Evolutionary conservation across 1,140 invertebrate genomes (phyloP), one percentile per base, ranked within the genome.

Genomic region (Euwallacea similis): DNA sequence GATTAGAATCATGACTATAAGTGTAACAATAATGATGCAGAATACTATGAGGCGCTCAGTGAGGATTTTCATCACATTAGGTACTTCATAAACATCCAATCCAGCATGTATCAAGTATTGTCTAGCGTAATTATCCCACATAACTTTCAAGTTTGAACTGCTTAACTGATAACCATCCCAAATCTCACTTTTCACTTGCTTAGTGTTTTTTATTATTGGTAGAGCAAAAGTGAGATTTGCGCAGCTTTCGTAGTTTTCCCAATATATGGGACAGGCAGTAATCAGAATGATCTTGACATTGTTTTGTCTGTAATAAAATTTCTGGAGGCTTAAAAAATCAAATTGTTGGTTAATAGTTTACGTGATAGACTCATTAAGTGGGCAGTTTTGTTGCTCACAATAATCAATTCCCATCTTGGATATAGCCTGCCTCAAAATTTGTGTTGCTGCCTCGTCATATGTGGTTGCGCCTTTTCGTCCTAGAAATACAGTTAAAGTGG

Each of bases 151-250:
- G 41, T 76, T 69, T 43, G 42, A 4, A 43, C 50, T 13, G 60
- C 54, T 70, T 8, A 76, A 42, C 44, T 74, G 69, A 55, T 76
- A 76, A 9, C 72, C 72, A 9, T 11, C 42, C 75, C 75, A 76
- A 10, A 54, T 15, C 2, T 67, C 43, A 11, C 42, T 68, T 7
- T 7, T 53, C 15, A 7, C 54, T 21, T 66, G n/a, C 2, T 70
- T 46, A 7, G 42, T 13, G 21, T 1, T 33, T 21, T 68, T 64
- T 53, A 68, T 16, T 50, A 76, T 67, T 16, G 74, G 72, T 13
- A 76, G 6, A 41, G 65, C 44, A 50, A 74, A 75, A 47, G 62
- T 68, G 13, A 76, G 11, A 47, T 59, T 66, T n/a, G 71, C 56
- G 46, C 76, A 76, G 8, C 10, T 72, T 11, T 68, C 65, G 16